A percentile compares a stretch with the other conserved stretches of the same genome.
These are phyloP conservation scores for Drepana falcataria DNA, from an alignment of 2,888 invertebrate genomes.

Conservation along the genomic window DNA sequence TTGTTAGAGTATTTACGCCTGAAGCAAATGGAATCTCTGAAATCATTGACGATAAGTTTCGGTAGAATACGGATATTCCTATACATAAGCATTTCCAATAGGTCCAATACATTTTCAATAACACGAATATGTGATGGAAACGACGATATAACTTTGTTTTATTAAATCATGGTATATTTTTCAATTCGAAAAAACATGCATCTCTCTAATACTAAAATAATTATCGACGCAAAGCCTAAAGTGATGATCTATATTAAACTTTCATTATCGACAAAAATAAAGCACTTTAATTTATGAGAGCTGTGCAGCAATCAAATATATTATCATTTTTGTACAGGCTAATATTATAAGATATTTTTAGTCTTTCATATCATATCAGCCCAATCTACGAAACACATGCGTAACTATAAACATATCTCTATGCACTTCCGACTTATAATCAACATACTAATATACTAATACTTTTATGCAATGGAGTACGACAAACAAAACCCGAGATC, in stretches of 20 bases:
- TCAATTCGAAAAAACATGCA: not conserved
- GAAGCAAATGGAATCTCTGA: too few relatives aligned
- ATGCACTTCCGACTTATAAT: slow-evolving; percentile 34
- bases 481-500: slow-evolving; percentile 5
- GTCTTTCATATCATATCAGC: slow-evolving; percentile 28
- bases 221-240: slow-evolving; percentile 37
- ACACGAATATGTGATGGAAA: too few relatives aligned
- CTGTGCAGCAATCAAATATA: slow-evolving; percentile 54
- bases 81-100: too few relatives aligned
- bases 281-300: slow-evolving; percentile 57
- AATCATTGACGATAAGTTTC: too few relatives aligned
- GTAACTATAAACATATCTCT: slow-evolving; percentile 28
- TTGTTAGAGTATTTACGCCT: too few relatives aligned
- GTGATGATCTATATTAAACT: slow-evolving; percentile 29
- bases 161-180: slow-evolving; percentile 8
- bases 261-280: slow-evolving; percentile 54
- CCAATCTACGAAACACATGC: slow-evolving; percentile 26
- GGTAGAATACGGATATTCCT: too few relatives aligned
- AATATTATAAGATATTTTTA: slow-evolving; percentile 23
- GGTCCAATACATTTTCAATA: not conserved
- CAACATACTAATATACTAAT: slow-evolving; percentile 19
- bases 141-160: not conserved
- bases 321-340: slow-evolving; percentile 63
- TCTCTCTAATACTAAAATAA: slow-evolving; percentile 5
- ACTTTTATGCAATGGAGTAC: slow-evolving; percentile 25